phyloP scores from a whole-genome alignment of 1,140 invertebrate species.

The Saxidomus purpurata region DNA sequence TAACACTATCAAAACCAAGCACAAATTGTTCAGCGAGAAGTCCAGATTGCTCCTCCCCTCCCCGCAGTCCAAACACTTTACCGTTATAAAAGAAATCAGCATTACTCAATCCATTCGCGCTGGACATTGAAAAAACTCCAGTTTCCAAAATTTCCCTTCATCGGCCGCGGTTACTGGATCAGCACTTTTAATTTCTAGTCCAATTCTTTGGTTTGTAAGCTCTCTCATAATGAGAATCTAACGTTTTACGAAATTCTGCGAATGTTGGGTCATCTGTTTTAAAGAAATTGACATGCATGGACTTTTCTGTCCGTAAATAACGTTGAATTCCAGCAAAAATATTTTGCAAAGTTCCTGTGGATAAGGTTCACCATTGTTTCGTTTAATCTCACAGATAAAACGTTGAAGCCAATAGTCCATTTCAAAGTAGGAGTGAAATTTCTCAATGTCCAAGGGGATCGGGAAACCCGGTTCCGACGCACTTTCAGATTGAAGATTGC shows the following conservation, averaged over 20 bases:
- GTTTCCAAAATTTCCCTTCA: not conserved
- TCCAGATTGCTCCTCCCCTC: not conserved
- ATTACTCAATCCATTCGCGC: not conserved
- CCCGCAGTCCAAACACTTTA: conserved; percentile 7
- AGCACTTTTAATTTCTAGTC: not conserved
- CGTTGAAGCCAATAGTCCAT: no score
- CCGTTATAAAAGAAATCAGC: conserved; percentile 21
- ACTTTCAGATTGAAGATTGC: no score
- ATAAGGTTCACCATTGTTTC: not conserved
- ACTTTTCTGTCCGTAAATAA: not conserved
- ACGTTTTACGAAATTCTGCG: not conserved
- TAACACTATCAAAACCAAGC: no score
- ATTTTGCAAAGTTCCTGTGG: not conserved
- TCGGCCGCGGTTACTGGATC: not conserved
- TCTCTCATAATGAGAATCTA: not conserved
- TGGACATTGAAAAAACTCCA: not conserved
- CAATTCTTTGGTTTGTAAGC: not conserved
- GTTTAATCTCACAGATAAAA: not conserved
- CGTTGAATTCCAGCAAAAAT: not conserved
- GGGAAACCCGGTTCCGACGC: no score
- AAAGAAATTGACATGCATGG: not conserved
- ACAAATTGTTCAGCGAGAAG: no score
- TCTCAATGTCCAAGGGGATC: no score
- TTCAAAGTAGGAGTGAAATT: no score
- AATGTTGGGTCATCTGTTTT: not conserved